A percentile compares a stretch with the other conserved stretches of the same genome.
Conservation (phyloP, 2,888 invertebrate species). For the Sinopyrophorus schimmeli region DNA sequence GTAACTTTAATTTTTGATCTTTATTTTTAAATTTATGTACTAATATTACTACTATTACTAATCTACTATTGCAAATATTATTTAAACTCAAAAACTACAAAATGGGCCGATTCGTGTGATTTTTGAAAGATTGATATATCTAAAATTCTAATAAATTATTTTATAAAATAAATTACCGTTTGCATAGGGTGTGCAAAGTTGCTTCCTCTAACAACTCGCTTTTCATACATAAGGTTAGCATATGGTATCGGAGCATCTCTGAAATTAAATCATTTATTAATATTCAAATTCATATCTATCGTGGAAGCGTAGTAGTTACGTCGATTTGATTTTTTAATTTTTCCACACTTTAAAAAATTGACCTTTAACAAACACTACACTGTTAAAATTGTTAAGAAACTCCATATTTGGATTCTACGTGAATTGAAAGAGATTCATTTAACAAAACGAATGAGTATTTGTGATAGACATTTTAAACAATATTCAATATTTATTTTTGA, state of each 20-base stretch:
- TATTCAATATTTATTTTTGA: too few species aligned
- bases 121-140: neutral
- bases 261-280: constrained; percentile 36
- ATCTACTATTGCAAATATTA: neutral
- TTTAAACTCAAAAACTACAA: constrained; percentile 7
- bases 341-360: too few species aligned
- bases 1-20: neutral
- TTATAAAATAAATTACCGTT: constrained; percentile 45
- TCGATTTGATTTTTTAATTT: too few species aligned
- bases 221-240: constrained; percentile 89
- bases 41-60: neutral
- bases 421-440: too few species aligned
- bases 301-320: too few species aligned
- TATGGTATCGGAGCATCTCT: constrained; percentile 62
- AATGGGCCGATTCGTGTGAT: constrained; percentile 33
- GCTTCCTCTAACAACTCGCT: constrained; percentile 82
- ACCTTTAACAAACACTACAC: too few species aligned
- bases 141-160: constrained; percentile 2
- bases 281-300: neutral
- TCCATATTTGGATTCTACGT: too few species aligned
- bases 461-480: too few species aligned
- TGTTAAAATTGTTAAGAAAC: too few species aligned
- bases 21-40: neutral
- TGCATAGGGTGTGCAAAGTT: constrained; percentile 64
- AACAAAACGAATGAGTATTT: too few species aligned